A percentile compares a stretch with the other conserved stretches of the same genome.
phyloP scores from a whole-genome alignment of 92 coral and sea anemone genomes.

The Umimayanthus kanabou region DNA sequence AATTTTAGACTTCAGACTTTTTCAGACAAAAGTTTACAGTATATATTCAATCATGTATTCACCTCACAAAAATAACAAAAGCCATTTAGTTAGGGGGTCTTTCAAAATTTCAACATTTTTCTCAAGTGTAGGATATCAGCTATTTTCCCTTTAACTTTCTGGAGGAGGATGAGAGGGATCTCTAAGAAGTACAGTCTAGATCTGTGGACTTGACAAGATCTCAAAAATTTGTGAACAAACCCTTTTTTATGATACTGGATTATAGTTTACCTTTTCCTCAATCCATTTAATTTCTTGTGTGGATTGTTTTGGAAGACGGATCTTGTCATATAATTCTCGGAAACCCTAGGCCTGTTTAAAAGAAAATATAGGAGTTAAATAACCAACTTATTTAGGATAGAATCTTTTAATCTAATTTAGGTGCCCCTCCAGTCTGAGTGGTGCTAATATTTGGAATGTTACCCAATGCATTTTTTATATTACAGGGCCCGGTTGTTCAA shows the following conservation, averaged over 20 bases:
- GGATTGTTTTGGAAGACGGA: not conserved
- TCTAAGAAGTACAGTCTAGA: not conserved
- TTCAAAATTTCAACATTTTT: no score
- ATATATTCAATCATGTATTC: not conserved
- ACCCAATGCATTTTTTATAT: not conserved
- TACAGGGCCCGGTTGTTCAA: no score
- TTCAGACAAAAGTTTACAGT: not conserved
- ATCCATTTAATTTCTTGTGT: not conserved
- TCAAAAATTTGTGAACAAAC: not conserved
- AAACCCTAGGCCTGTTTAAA: constrained; percentile 10
- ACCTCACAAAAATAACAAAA: not conserved
- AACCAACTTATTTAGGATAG: not conserved
- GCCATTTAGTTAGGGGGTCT: no score
- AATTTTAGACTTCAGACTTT: not conserved
- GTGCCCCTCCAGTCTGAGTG: constrained; percentile 4
- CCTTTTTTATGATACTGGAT: not conserved
- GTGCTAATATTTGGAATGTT: not conserved
- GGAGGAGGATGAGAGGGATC: not conserved
- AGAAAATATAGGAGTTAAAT: not conserved
- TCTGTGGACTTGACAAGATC: not conserved
- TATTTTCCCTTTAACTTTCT: not conserved
- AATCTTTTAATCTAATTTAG: not conserved
- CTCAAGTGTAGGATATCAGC: not conserved
- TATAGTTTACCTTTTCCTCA: not conserved
- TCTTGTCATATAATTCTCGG: constrained; percentile 12